Base-by-base conservation (phyloP, 2,113 vertebrate genomes). In the Synodontis membranacea region DNA sequence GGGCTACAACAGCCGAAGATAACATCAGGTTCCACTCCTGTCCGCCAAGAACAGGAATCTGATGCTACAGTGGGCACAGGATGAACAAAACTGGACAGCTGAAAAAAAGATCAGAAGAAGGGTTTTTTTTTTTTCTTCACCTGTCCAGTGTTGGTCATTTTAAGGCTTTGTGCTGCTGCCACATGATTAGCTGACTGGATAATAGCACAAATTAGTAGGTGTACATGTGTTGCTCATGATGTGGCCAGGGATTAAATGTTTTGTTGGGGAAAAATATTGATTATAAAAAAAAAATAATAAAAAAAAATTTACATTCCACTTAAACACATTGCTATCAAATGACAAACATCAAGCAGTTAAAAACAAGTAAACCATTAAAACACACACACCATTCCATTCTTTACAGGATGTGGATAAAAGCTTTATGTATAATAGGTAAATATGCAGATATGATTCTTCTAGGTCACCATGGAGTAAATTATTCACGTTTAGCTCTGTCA, bases 401-500 rank as follows among this genome's bases (percentile, higher is more conserved):
- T 76, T 2, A 15, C 46, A 76, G 28, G 28, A 2, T 50, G 46
- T 50, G 44, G 4, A 70, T 62, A 46, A 84, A 84, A 74, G n/a
- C 23, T 86, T 81, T 58, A 60, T 60, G 54, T 17, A 79, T 37
- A 25, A 42, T 10, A 80, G 54, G 23, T 58, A 48, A 82, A 64
- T 64, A 82, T 64, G 19, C 58, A 64, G 58, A 11, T 82, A 82
- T 64, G 28, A 46, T 82, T 82, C 58, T 64, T 28, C 28, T 31
- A 46, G 37, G 80, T 82, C 58, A 82, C 58, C 17, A 17, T 56
- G 31, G 34, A 5, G 31, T 88, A 37, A 85, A 85, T 85, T 83
- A 75, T 81, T 75, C 83, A 82, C 86, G 60, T 84, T 80, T 81
- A 60, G 78, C 64, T 80, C 39, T 60, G 42, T 64, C 80, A 82